Percentiles rank a stretch among this genome's conserved stretches.
phyloP scores from a whole-genome alignment of 2,888 invertebrate species.

The Endomychus coccineus region DNA sequence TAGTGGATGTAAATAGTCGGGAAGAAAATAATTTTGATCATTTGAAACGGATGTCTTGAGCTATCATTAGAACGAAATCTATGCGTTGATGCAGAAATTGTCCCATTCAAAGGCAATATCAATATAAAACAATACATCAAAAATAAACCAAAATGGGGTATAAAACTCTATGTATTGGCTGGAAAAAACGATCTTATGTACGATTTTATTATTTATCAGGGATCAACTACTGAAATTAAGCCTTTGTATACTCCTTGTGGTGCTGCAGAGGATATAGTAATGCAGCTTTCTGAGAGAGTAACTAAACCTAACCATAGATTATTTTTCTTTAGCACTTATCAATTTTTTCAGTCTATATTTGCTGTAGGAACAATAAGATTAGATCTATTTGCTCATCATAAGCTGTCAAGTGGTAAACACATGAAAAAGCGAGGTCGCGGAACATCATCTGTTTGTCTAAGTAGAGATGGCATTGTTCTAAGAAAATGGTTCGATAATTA shows the following conservation, averaged over 20 bases:
- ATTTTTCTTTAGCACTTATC: conserved; percentile 4
- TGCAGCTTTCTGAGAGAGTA: conserved; percentile 3
- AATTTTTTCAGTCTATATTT: conserved; percentile 3
- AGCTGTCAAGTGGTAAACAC: conserved; percentile 1
- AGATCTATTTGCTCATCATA: conserved; percentile 1
- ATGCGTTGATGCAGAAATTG: no score
- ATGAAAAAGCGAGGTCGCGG: conserved; percentile 2
- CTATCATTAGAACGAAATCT: no score
- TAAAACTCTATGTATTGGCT: no score
- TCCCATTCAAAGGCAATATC: no score
- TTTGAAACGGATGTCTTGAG: no score
- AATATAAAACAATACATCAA: no score
- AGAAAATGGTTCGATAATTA: conserved; percentile 5
- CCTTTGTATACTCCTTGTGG: conserved; percentile 1
- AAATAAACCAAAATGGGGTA: no score
- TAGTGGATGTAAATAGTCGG: no score
- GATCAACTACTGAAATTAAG: no score
- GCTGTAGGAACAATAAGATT: conserved; percentile 3
- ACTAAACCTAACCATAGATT: neutral
- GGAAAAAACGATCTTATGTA: no score
- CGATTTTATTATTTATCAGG: no score
- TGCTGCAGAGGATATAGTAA: conserved; percentile 2
- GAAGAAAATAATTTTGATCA: no score
- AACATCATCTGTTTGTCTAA: conserved; percentile 2
- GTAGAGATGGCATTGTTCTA: conserved; percentile 4